Conservation (phyloP, 2,797 vertebrate species). For the Lepus oiostolus region DNA sequence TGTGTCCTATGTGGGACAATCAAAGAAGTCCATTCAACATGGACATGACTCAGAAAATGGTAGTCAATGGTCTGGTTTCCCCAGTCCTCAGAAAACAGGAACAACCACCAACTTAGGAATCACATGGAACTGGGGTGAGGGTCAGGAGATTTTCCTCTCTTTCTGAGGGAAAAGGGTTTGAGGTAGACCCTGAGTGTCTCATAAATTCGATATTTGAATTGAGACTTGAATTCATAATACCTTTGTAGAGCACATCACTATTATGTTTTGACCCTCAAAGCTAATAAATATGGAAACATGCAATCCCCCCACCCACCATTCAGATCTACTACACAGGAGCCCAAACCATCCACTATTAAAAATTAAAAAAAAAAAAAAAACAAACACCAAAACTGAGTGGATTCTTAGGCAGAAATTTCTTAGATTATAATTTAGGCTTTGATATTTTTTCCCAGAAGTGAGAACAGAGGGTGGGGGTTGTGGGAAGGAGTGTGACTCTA, state of each 20-base stretch:
- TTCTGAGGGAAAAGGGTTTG: neutral
- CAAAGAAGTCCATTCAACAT: neutral
- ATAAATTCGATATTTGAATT: neutral
- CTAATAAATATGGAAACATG: conserved; percentile 27
- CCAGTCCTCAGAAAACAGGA: neutral
- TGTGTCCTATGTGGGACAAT: neutral
- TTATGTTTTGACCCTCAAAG: neutral
- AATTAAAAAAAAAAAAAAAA: conserved; percentile 39
- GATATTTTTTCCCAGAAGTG: neutral
- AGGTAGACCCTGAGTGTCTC: neutral
- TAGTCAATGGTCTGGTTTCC: neutral
- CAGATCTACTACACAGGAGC: neutral
- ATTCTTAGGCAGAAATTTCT: conserved; percentile 29
- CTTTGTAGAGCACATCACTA: neutral
- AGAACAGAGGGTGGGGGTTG: neutral
- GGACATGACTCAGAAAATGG: neutral
- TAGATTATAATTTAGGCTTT: neutral
- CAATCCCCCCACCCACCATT: neutral
- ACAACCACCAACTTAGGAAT: neutral
- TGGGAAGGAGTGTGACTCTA: neutral
- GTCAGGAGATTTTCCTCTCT: neutral
- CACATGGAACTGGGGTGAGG: neutral
- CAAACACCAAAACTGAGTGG: neutral
- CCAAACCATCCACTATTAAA: neutral
- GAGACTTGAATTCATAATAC: neutral